Percentiles rank a stretch among this genome's conserved stretches.
Conservation (phyloP, 2,888 invertebrate species). For the Drosophila fulvimacula region DNA sequence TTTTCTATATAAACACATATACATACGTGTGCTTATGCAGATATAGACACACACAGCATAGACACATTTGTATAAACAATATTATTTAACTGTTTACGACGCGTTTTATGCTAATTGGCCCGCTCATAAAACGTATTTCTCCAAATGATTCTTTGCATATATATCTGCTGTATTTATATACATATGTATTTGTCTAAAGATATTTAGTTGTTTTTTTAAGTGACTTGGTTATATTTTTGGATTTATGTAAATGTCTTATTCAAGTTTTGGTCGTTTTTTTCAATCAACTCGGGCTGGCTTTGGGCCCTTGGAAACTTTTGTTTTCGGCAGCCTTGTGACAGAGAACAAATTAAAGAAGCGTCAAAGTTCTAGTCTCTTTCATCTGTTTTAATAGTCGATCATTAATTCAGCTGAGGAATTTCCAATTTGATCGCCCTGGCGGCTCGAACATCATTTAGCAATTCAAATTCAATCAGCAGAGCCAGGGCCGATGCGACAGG, state of each 20-base stretch:
- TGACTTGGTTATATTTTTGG: slow-evolving; percentile 56
- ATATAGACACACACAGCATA: slow-evolving; percentile 35
- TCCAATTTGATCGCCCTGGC: slow-evolving; percentile 53
- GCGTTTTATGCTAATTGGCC: slow-evolving; percentile 75
- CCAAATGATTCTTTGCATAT: slow-evolving; percentile 36
- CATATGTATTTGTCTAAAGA: neutral
- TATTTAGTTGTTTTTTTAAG: slow-evolving; percentile 17
- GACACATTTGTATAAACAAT: slow-evolving; percentile 62
- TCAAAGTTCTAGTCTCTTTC: slow-evolving; percentile 49
- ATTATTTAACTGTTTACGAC: slow-evolving; percentile 81
- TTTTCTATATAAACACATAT: neutral
- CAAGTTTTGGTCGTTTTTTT: slow-evolving; percentile 19
- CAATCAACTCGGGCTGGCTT: slow-evolving; percentile 12
- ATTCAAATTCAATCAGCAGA: slow-evolving; percentile 72
- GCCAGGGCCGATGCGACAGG: slow-evolving; percentile 20
- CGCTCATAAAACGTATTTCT: slow-evolving; percentile 59
- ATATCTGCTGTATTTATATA: slow-evolving; percentile 1
- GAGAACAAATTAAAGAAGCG: slow-evolving; percentile 41
- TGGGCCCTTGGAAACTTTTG: slow-evolving; percentile 52
- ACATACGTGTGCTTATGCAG: slow-evolving; percentile 3
- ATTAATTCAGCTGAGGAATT: slow-evolving; percentile 70
- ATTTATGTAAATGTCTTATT: slow-evolving; percentile 29
- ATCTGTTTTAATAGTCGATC: slow-evolving; percentile 52
- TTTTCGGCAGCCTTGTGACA: slow-evolving; percentile 61
- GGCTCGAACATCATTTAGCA: slow-evolving; percentile 64